Base-by-base conservation (phyloP, 2,113 vertebrate species). In the Hymenochirus boettgeri region DNA sequence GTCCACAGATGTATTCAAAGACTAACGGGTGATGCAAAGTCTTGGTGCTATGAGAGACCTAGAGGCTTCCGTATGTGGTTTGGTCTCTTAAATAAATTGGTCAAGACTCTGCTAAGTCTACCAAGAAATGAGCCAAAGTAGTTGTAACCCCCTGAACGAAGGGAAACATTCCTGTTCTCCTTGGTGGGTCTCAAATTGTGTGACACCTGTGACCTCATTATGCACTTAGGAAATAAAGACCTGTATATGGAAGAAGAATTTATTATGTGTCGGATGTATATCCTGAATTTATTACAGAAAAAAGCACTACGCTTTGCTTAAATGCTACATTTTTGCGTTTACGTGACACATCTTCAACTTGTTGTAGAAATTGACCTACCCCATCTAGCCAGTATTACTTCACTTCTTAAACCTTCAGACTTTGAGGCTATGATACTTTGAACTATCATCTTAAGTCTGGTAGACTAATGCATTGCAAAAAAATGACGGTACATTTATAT, bases 31-130 rank as follows among this genome's bases (percentile, higher is more conserved):
- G 59, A 47, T 67, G 64, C 47, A 42, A 50, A 6, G 22, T 21
- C 15, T 58, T 69, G 65, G 65, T 69, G 65, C 65, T 69, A n/a
- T n/a, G n/a, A n/a, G n/a, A n/a, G n/a, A n/a, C n/a, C n/a, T 22
- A 22, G 31, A 29, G 5, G 11, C 54, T 57, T 57, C 19, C 19
- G 33, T 15, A n/a, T n/a, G n/a, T n/a, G n/a, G n/a, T 25, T n/a
- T 42, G 35, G 56, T 60, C 47, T 31, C 65, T 51, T n/a, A 26
- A 13, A 8, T 19, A 60, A 37, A 39, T 29, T 29, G 27, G 21
- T 69, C 47, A 69, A 47, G 47, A 48, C 60, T 56, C 57, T 60
- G 48, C 57, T n/a, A n/a, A n/a, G n/a, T n/a, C n/a, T n/a, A n/a
- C n/a, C n/a, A n/a, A n/a, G n/a, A n/a, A n/a, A n/a, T n/a, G 11